These are phyloP conservation scores for Phyllotreta cruciferae DNA, from an alignment of 2,888 invertebrate genomes.

Conservation along the genomic window DNA sequence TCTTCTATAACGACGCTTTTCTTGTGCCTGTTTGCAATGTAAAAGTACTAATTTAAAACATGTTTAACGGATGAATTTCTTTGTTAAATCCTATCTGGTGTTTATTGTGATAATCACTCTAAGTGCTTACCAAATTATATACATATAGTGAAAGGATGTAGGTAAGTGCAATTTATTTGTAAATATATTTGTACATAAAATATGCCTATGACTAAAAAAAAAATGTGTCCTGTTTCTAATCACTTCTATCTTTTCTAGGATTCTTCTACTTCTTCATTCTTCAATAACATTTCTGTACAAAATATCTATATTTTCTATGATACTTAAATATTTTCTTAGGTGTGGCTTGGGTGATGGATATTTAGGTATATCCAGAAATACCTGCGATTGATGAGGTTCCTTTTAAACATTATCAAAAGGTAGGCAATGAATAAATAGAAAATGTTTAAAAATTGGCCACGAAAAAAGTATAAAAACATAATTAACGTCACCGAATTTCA, in stretches of 20 bases:
- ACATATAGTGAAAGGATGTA: constrained; percentile 14
- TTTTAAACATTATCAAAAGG: too few relatives aligned
- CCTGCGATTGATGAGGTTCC: constrained; percentile 5
- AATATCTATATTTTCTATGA: constrained; percentile 23
- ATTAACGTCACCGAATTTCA: too few relatives aligned
- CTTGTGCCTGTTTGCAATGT: too few relatives aligned
- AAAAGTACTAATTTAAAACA: too few relatives aligned
- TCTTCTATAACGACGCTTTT: too few relatives aligned
- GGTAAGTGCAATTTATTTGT: constrained; percentile 8
- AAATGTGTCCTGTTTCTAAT: constrained; percentile 24
- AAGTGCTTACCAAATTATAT: constrained; percentile 13
- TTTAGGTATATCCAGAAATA: constrained; percentile 8
- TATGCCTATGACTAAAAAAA: constrained; percentile 10
- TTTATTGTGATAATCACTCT: neutral
- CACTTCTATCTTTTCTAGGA: constrained; percentile 24
- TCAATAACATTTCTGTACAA: constrained; percentile 29
- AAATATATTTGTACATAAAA: constrained; percentile 16
- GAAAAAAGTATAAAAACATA: too few relatives aligned
- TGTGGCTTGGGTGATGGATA: constrained; percentile 34
- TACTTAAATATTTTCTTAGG: constrained; percentile 19
- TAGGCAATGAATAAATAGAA: too few relatives aligned
- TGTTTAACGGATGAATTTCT: too few relatives aligned
- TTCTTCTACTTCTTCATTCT: constrained; percentile 14
- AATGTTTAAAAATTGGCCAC: too few relatives aligned
- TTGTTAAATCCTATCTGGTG: too few relatives aligned